Evolutionary conservation across 2,113 vertebrate species (phyloP), one percentile per base, ranked within the genome.

Genomic region (Microtus montanus): DNA sequence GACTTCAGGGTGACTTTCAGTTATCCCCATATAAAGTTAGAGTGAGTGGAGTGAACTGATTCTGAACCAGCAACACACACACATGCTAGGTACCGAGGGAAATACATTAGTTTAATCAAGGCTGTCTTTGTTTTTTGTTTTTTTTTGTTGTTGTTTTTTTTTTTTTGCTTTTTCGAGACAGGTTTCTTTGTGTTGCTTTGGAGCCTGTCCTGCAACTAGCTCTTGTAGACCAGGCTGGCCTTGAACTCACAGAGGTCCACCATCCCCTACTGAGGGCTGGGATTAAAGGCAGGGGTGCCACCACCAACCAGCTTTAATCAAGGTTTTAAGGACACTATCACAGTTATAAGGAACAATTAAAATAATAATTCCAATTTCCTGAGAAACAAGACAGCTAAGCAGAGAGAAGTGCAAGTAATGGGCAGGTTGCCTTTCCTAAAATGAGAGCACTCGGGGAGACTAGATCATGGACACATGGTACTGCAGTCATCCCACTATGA

Each of bases 341-440:
- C 61, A 80, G 58, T 77, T 77, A 86, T 1, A 70, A 66, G n/a
- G 82, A 44, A 87, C 7, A 86, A 61, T 38, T 80, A 86, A 73
- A 30, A 93, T 20, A 91, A 26, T 30, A 91, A 85, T 88, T 79
- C 24, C 19, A 80, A 80, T 73, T 95, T 88, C 63, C 26, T 90
- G 90, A 92, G 61, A 93, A 87, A 64, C 77, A 63, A 91, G 90
- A 84, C 5, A 87, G 49, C 33, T 35, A 90, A 73, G 49, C 33
- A 70, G 10, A 91, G 58, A 89, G 77, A 93, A 84, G 52, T 68
- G 52, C 33, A 92, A 91, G 38, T 88, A 20, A 63, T 24, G 26
- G 64, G 71, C 13, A 61, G 26, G 7, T 3, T 73, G 12, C 30
- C 33, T 66, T 74, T 92, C 70, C 92, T 75, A 70, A 91, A 95